Evolutionary conservation across 2,797 vertebrate species (phyloP).

Genomic region (Netta rufina): DNA sequence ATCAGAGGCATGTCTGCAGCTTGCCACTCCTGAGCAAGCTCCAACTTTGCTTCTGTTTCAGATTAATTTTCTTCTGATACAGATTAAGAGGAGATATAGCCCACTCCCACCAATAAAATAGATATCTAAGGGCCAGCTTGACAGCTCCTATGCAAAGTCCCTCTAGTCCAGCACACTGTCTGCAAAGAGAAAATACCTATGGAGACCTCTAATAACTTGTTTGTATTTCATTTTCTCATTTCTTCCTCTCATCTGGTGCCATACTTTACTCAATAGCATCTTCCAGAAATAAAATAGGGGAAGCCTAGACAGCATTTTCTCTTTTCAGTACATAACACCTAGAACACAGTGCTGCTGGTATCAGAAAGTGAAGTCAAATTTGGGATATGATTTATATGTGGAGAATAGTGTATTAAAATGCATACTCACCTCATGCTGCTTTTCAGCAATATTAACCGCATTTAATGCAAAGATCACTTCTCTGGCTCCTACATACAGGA

Average conservation of each 20-base stretch:
- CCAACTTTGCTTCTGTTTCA: not conserved
- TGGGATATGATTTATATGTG: not conserved
- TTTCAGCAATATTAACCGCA: conserved; percentile 84
- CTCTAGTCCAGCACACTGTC: not conserved
- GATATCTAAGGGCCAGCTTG: rapidly evolving
- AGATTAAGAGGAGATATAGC: not conserved
- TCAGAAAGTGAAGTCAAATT: not conserved
- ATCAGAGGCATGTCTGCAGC: not conserved
- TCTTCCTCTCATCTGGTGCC: not conserved
- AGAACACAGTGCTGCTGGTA: not conserved
- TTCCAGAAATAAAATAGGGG: not conserved
- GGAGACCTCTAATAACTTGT: not conserved
- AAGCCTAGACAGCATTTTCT: not conserved
- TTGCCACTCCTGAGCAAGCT: not conserved
- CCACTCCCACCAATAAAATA: not conserved
- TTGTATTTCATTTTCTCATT: not conserved
- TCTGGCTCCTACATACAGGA: conserved; percentile 91
- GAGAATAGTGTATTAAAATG: not conserved
- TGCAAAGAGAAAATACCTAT: not conserved
- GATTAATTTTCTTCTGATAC: not conserved
- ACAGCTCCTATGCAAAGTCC: not conserved
- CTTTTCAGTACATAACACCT: not conserved
- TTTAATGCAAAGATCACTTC: conserved; percentile 92
- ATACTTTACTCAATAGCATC: not conserved
- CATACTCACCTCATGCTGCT: conserved; percentile 85